Base-by-base conservation (phyloP, 1,140 invertebrate species). In the Watersipora subatra region DNA sequence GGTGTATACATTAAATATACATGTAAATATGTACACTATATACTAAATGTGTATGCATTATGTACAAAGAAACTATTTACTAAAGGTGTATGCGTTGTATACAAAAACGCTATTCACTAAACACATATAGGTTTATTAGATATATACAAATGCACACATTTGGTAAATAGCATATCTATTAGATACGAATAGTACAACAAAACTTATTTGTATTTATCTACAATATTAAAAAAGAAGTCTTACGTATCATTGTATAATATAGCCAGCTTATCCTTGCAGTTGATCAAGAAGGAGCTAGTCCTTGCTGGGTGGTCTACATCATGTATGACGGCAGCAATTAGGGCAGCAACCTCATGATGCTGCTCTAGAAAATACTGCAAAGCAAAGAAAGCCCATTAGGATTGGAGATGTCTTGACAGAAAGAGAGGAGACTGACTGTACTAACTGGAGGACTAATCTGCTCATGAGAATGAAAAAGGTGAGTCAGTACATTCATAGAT, bases 321-420 rank as follows among this genome's bases (percentile, higher is more conserved):
- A 67, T 81, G 80, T 20, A 80, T 69, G 15, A 75, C 72, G 46
- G 93, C 92, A 7, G 91, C 92, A 67, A 97, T 86, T 56, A 97
- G 80, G 3, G 91, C 88, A 27, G 90, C 89, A 68, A 91, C 86
- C 81, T 94, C 71, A 67, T 81, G 78, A 17, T 70, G 64, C 29
- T 74, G 71, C 62, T 78, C 77, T 65, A 80, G 74, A 26, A 79
- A 71, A 57, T 69, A 66, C 77, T 70, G 55, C 46, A 65, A 63
- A 20, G 7, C 17, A 62, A 12, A 61, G 63, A n/a, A n/a, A n/a
- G n/a, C 22, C 25, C 17, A 64, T 1, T 30, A 1, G 28, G 19
- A 12, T 55, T 55, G n/a, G n/a, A n/a, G n/a, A n/a, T n/a, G n/a
- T n/a, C n/a, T n/a, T n/a, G n/a, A n/a, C n/a, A n/a, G n/a, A n/a